Evolutionary conservation across 2,113 vertebrate genomes (phyloP).

Genomic region (Ursus arctos): DNA sequence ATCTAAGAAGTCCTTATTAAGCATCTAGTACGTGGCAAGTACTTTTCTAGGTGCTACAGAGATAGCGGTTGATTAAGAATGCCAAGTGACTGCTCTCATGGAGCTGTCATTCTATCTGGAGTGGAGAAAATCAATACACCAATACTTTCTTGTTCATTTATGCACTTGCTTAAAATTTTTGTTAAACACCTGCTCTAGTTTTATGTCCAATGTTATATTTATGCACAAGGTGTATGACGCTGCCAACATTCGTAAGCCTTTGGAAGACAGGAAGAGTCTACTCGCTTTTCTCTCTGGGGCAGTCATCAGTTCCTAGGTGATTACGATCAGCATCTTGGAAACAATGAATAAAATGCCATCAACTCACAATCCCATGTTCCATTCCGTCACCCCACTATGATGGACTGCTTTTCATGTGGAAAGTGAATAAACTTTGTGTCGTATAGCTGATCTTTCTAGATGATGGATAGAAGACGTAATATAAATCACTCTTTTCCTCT

Average conservation of each 20-base stretch:
- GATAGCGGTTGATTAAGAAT: not conserved
- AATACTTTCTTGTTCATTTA: not conserved
- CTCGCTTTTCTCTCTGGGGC: not conserved
- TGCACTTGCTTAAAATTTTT: not conserved
- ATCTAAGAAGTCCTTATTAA: constrained; percentile 15
- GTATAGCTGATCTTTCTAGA: constrained; percentile 28
- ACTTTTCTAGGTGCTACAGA: not conserved
- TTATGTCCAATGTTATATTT: not conserved
- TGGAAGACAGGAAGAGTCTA: not conserved
- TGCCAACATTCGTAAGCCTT: not conserved
- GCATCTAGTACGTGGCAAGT: not conserved
- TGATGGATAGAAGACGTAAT: constrained; percentile 1
- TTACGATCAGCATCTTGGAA: not conserved
- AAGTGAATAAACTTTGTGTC: not conserved
- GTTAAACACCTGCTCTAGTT: not conserved
- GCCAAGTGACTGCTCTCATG: not conserved
- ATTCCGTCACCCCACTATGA: not conserved
- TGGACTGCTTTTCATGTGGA: not conserved
- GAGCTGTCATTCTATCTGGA: not conserved
- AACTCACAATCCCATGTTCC: not conserved
- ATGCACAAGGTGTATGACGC: not conserved
- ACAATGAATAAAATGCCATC: not conserved
- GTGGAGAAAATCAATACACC: not conserved
- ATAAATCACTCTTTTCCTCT: not conserved
- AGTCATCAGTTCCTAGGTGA: not conserved